A percentile compares a stretch with the other conserved stretches of the same genome.
These are phyloP conservation scores for Acleris emargana DNA, from an alignment of 2,888 invertebrate species.

Conservation along the genomic window DNA sequence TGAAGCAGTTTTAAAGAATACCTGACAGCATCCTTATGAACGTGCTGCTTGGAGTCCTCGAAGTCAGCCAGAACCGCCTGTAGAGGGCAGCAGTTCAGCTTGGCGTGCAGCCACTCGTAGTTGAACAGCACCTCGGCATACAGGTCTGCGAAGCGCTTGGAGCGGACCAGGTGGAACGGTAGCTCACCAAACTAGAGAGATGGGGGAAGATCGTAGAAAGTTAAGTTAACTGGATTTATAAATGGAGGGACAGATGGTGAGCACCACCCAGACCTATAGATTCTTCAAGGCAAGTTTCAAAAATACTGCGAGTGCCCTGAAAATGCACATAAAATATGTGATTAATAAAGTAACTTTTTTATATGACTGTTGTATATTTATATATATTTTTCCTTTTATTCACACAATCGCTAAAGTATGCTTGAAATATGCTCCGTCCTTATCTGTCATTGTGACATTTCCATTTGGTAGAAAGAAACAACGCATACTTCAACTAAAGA, in stretches of 20 bases:
- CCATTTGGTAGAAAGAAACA: too few species aligned
- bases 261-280: too few species aligned
- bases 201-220: not conserved
- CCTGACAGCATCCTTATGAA: conserved; percentile 92
- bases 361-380: too few species aligned
- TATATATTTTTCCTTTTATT: too few species aligned
- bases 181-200: conserved; percentile 92
- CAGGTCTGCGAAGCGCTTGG: conserved; percentile 94
- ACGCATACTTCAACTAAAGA: too few species aligned
- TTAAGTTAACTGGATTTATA: not conserved
- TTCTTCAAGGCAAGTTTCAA: too few species aligned
- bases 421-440: too few species aligned
- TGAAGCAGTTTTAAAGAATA: conserved; percentile 47
- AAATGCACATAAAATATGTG: too few species aligned
- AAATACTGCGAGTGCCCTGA: too few species aligned
- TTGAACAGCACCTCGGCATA: conserved; percentile 97
- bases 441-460: too few species aligned
- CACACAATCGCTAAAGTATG: too few species aligned
- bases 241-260: not conserved
- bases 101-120: conserved; percentile 98
- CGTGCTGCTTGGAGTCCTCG: conserved; percentile 94
- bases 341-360: too few species aligned
- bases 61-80: conserved; percentile 97
- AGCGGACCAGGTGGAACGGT: conserved; percentile 96
- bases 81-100: conserved; percentile 96